A percentile compares a stretch with the other conserved stretches of the same genome.
These are phyloP conservation scores for Drusus annulatus DNA, from an alignment of 1,140 invertebrate genomes.

Conservation along the genomic window DNA sequence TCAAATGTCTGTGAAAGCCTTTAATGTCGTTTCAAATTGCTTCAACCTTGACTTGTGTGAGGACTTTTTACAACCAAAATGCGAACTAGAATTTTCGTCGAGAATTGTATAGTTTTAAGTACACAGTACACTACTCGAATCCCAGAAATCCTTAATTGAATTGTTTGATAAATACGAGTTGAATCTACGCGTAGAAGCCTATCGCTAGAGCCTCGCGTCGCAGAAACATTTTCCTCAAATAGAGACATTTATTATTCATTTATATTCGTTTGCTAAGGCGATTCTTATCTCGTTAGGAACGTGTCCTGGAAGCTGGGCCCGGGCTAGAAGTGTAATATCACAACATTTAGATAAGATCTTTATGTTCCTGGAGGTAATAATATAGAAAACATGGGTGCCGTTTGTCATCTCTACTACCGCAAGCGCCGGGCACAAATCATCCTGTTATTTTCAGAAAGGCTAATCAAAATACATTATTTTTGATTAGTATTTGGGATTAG, in stretches of 20 bases:
- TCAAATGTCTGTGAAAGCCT: too few relatives aligned
- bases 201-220: too few relatives aligned
- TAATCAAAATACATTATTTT: conserved; percentile 3
- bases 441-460: background rate
- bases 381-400: conserved; percentile 27
- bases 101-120: too few relatives aligned
- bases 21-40: too few relatives aligned
- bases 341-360: conserved; percentile 48
- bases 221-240: background rate
- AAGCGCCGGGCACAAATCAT: conserved; percentile 35
- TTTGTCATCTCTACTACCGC: conserved; percentile 28
- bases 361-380: conserved; percentile 28
- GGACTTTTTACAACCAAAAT: too few relatives aligned
- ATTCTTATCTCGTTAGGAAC: conserved; percentile 12
- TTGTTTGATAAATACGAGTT: too few relatives aligned
- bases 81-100: too few relatives aligned
- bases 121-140: too few relatives aligned
- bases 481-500: background rate
- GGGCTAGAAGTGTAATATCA: conserved; percentile 15
- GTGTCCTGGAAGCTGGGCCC: background rate
- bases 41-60: too few relatives aligned
- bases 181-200: too few relatives aligned
- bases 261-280: conserved; percentile 18
- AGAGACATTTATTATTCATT: conserved; percentile 24
- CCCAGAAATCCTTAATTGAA: too few relatives aligned